A percentile compares a stretch with the other conserved stretches of the same genome.
Evolutionary conservation across 2,797 vertebrate genomes (phyloP).

Genomic region (Tenualosa ilisha): DNA sequence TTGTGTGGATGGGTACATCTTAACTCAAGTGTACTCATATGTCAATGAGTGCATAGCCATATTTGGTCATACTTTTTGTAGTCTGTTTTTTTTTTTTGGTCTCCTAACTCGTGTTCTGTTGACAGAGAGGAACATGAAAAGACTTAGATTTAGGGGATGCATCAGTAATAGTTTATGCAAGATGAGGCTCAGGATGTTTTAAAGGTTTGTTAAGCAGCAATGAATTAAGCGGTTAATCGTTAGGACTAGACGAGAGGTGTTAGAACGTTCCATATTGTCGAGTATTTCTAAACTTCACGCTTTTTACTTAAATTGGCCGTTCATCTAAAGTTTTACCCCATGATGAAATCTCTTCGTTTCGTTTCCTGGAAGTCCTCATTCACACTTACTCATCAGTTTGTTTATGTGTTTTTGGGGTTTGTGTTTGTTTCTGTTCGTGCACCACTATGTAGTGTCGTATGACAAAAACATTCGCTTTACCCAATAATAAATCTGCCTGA

Average conservation of each 20-base stretch:
- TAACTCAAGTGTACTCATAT: not conserved
- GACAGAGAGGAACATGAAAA: not conserved
- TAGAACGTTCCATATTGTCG: not conserved
- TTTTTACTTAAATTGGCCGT: not conserved
- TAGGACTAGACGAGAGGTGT: not conserved
- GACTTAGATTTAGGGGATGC: not conserved
- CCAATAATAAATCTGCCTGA: not conserved
- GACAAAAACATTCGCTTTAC: not conserved
- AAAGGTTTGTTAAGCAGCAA: not conserved
- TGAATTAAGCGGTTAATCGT: not conserved
- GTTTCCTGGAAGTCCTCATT: not conserved
- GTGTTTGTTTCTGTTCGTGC: not conserved
- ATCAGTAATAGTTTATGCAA: not conserved
- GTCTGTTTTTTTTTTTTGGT: not conserved
- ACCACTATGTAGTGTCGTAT: not conserved
- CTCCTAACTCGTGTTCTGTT: not conserved
- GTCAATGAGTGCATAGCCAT: not conserved
- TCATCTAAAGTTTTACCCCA: not conserved
- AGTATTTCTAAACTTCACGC: not conserved
- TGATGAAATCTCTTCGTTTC: not conserved
- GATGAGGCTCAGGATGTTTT: not conserved
- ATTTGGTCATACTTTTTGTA: not conserved
- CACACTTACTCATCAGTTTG: not conserved
- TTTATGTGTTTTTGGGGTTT: not conserved
- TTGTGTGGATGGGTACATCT: not conserved